phyloP scores from a whole-genome alignment of 2,113 vertebrate species.

The Carollia perspicillata region DNA sequence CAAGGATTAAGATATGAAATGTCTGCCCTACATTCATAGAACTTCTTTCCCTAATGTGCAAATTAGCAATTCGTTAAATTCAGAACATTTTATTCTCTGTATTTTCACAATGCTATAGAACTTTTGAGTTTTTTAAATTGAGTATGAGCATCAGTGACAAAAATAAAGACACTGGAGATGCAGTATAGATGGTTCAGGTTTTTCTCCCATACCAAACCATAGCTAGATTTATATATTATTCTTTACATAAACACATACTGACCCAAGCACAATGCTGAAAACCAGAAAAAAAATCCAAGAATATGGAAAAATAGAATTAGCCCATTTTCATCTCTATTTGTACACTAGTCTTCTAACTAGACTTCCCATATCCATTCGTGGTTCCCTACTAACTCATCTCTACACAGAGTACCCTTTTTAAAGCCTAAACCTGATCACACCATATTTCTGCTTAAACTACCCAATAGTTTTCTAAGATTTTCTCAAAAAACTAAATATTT shows the following conservation, averaged over 20 bases:
- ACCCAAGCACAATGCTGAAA: background rate
- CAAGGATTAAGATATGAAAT: background rate
- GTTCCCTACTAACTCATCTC: background rate
- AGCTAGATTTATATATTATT: background rate
- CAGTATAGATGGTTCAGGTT: background rate
- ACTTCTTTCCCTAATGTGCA: background rate
- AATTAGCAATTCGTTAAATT: background rate
- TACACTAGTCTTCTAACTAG: background rate
- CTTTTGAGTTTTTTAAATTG: background rate
- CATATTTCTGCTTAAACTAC: background rate
- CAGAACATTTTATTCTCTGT: background rate
- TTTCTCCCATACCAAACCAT: background rate
- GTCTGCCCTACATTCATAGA: background rate
- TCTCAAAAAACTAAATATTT: background rate
- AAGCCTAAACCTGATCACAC: conserved; percentile 2
- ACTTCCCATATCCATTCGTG: background rate
- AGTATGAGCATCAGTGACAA: background rate
- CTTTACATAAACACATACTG: background rate
- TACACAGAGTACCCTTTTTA: background rate
- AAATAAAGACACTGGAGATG: background rate
- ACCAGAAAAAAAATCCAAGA: background rate
- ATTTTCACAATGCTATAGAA: background rate
- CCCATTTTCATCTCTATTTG: background rate
- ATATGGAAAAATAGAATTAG: background rate
- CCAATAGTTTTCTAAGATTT: background rate